Conservation (phyloP, 2,797 vertebrate genomes). For the Selene dorsalis region DNA sequence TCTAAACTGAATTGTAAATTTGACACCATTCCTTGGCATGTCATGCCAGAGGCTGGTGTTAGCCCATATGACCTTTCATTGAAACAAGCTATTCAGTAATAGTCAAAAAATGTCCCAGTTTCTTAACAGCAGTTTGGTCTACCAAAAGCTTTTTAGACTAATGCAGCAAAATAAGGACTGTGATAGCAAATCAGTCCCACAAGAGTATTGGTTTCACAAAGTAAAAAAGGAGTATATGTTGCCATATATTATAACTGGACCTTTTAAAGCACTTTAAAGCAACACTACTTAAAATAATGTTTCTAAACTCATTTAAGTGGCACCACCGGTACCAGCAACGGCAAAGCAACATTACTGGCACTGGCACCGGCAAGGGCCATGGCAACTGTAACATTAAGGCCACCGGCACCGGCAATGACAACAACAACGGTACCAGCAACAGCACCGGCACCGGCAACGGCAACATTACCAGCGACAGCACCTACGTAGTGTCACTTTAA, state of each 20-base stretch:
- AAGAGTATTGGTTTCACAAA: conserved; percentile 19
- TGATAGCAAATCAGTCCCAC: conserved; percentile 47
- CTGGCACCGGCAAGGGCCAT: no score
- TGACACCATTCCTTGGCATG: conserved; percentile 34
- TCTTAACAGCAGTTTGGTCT: conserved; percentile 8
- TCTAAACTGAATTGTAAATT: conserved; percentile 31
- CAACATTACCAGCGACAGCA: no score
- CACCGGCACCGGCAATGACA: no score
- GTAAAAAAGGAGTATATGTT: conserved; percentile 28
- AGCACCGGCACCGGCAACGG: no score
- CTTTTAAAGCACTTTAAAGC: conserved; percentile 47
- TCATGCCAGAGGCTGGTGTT: conserved; percentile 17
- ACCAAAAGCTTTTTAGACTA: conserved; percentile 22
- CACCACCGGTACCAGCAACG: no score
- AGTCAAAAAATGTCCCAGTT: conserved; percentile 10
- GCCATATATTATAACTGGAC: conserved; percentile 35
- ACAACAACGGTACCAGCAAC: no score
- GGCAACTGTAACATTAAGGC: no score
- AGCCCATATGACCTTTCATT: background rate
- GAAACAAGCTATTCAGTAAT: conserved; percentile 19
- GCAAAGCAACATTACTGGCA: no score
- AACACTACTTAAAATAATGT: no score
- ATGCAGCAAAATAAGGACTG: conserved; percentile 27
- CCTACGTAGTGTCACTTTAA: no score
- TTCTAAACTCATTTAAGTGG: no score